Evolutionary conservation across 53 echinoderm and acorn worm species (phyloP), one percentile per base, ranked within the genome.

Genomic region (Actinopyga echinites): DNA sequence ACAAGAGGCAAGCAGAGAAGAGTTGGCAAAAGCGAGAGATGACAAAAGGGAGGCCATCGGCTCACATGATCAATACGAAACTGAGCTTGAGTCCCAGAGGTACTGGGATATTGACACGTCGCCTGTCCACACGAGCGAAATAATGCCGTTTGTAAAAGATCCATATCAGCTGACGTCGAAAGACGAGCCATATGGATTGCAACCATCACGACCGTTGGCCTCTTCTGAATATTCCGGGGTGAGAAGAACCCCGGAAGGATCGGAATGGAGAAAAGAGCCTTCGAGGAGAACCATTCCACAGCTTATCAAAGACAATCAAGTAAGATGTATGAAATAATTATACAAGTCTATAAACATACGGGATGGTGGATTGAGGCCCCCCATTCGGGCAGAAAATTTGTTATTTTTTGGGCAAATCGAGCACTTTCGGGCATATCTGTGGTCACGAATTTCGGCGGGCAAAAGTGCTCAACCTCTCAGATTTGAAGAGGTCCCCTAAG

Each of bases 21-120:
- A 56, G 45, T 23, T 23, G 20, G 25, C 45, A 25, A 53, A 38
- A 29, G 6, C 49, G 6, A 45, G 30, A 24, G 75, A 45, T 6
- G 19, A 19, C 7, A 56, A 56, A 56, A 30, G 21, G 44, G 2
- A 52, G 23, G 28, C 3, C 20, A 30, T 4, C 25, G 17, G 56
- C 9, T 55, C 77, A 45, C 56, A 19, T 17, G 56, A 77, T 34
- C 77, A 77, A 13, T 77, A 55, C 49, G 56, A 77, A 32, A 53
- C 77, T 28, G 77, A 77, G 53, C 54, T 77, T 3, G 77, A 77
- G 31, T 71, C 83, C 11, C 81, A 80, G 35, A 59, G 43, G 36
- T 61, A 40, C 63, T 80, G 81, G 81, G 81, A 80, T 37, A 80
- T 80, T 33, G 81, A 80, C 37, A 80, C 81, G 4, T 80, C 81